Evolutionary conservation across 1,140 invertebrate genomes (phyloP), one percentile per base, ranked within the genome.

Genomic region (Matsumurasca onukii): DNA sequence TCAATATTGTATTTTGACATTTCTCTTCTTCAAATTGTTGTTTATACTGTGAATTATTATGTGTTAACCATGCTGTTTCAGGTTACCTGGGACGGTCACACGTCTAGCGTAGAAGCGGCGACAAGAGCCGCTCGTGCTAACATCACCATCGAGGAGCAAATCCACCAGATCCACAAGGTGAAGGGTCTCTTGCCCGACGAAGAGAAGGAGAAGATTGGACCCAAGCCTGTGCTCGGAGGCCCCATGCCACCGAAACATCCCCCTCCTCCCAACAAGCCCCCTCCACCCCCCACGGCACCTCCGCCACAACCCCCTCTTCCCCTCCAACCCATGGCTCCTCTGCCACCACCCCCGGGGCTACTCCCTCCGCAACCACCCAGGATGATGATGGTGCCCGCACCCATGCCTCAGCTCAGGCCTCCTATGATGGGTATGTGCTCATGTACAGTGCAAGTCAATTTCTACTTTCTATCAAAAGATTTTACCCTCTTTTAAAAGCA

Each of bases 41-140:
- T n/a, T n/a, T n/a, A n/a, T n/a, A n/a, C n/a, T n/a, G n/a, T n/a
- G n/a, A n/a, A n/a, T n/a, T n/a, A n/a, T n/a, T n/a, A n/a, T n/a
- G n/a, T n/a, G n/a, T n/a, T n/a, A n/a, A n/a, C n/a, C n/a, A n/a
- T n/a, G n/a, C n/a, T 66, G 27, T 52, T 1, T 27, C 62, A 92
- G 73, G 93, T 95, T 1, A 97, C 94, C 25, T 99, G 97, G 97
- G 97, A 99, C 80, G 97, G 97, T n/a, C 96, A 98, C 77, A 97
- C 94, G 0, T 94, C 94, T 0, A 95, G 91, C 77, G 89, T 97
- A 73, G 94, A 98, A 83, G 91, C 94, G 0, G 93, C 93, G 0
- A 95, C 94, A 0, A 80, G 93, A 59, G 93, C 94, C 15, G 96
- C 97, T 0, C 82, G 97, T 39, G 95, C 96, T 0, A 97, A 97